Conservation (phyloP, 2,888 invertebrate species). For the Morpho achilles region DNA sequence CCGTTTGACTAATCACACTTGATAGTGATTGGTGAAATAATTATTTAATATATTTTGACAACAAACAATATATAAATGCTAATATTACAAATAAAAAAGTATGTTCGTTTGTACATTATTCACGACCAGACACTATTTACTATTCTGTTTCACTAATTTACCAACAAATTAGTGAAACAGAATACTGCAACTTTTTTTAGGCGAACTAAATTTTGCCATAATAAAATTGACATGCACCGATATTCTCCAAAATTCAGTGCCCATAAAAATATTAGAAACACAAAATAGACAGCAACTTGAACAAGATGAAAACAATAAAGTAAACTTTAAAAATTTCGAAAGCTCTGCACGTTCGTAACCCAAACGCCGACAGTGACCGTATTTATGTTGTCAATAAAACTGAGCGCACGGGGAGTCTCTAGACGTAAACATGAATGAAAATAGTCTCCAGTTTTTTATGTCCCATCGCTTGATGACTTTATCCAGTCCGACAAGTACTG, state of each 20-base stretch:
- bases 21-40: no score
- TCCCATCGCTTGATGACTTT: conserved; percentile 28
- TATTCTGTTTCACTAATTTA: no score
- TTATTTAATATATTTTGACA: no score
- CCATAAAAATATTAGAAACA: conserved; percentile 11
- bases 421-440: conserved; percentile 62
- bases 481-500: conserved; percentile 23
- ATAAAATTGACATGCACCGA: not conserved
- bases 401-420: conserved; percentile 52
- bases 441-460: conserved; percentile 46
- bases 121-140: no score
- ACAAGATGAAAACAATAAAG: conserved; percentile 22
- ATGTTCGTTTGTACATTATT: no score
- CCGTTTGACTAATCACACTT: no score
- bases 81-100: no score
- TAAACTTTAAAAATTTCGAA: conserved; percentile 24
- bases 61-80: no score
- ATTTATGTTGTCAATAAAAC: conserved; percentile 73
- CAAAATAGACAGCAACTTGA: conserved; percentile 12
- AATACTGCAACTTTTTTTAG: no score
- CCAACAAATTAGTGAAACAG: no score
- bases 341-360: conserved; percentile 36
- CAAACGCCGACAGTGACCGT: conserved; percentile 36
- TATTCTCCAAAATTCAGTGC: conserved; percentile 5
- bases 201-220: not conserved